Evolutionary conservation across 2,113 vertebrate species (phyloP), one percentile per base, ranked within the genome.

Genomic region (Apistogramma diplotaenia): DNA sequence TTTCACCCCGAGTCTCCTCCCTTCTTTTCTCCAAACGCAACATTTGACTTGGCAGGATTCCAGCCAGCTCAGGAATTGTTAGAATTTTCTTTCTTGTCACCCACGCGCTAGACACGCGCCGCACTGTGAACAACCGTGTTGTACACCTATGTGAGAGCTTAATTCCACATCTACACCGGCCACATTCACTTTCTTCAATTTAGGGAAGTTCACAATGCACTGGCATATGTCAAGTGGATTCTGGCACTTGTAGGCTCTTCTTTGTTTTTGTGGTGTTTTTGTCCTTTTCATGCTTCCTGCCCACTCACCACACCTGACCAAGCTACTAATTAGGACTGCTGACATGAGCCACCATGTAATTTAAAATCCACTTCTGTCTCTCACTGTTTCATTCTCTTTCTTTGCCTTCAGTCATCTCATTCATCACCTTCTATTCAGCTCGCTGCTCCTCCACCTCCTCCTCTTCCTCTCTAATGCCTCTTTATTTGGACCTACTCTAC

Each of bases 241-340:
- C 60, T 35, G 70, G 29, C 54, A 13, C 49, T 62, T 6, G 9
- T n/a, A 11, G 53, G 46, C 60, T 56, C 65, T 46, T 13, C 82
- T 73, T 74, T 6, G 29, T 70, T 51, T 82, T 75, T 82, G 70
- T 27, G 58, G 61, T 51, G 74, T 84, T 83, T 83, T 56, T 65
- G 86, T 84, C 83, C 77, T 74, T 58, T 58, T 83, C 70, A 25
- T 54, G 83, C 86, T 91, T 93, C 91, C 92, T 93, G 91, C 81
- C 81, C 83, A 76, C 88, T 90, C 88, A 90, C 88, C 92, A 94
- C 91, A 93, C 93, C 91, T 93, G 87, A 91, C 91, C 91, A 93
- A 91, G 85, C 90, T 90, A 92, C 89, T 93, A 89, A 94, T 94
- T 93, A 93, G 10, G 10, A 73, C 89, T 76, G 85, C 86, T 91